These are phyloP conservation scores for Rattus rattus DNA, from an alignment of 2,113 vertebrate genomes.

Conservation along the genomic window DNA sequence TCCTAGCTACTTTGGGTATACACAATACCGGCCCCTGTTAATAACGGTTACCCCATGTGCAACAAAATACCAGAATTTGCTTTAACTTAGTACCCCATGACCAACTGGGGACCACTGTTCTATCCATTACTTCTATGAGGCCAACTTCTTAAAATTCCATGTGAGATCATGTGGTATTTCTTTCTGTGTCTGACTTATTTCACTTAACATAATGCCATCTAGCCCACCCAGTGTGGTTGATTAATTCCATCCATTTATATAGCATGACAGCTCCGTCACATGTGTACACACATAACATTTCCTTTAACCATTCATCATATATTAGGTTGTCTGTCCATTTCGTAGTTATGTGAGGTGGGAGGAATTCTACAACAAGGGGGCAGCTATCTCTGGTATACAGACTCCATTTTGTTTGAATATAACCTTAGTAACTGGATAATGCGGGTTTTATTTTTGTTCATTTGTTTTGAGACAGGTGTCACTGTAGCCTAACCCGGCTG, in stretches of 20 bases:
- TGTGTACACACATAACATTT: not conserved
- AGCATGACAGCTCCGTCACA: too few relatives aligned
- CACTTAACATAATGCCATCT: not conserved
- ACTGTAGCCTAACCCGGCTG: not conserved
- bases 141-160: not conserved
- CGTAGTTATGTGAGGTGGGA: not conserved
- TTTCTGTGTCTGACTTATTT: not conserved
- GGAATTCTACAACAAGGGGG: not conserved
- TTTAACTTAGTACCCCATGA: not conserved
- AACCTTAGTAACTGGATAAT: not conserved
- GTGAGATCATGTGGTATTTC: not conserved
- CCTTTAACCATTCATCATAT: not conserved
- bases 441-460: not conserved
- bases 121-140: not conserved
- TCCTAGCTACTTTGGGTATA: not conserved
- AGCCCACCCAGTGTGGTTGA: not conserved
- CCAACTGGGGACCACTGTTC: not conserved
- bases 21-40: not conserved
- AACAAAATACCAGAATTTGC: not conserved
- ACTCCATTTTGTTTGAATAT: not conserved
- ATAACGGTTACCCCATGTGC: not conserved
- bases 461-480: not conserved
- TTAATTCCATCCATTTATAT: not conserved
- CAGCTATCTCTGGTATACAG: not conserved
- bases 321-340: not conserved